Conservation (phyloP, 2,888 invertebrate genomes). For the Leptopilina syphax region DNA sequence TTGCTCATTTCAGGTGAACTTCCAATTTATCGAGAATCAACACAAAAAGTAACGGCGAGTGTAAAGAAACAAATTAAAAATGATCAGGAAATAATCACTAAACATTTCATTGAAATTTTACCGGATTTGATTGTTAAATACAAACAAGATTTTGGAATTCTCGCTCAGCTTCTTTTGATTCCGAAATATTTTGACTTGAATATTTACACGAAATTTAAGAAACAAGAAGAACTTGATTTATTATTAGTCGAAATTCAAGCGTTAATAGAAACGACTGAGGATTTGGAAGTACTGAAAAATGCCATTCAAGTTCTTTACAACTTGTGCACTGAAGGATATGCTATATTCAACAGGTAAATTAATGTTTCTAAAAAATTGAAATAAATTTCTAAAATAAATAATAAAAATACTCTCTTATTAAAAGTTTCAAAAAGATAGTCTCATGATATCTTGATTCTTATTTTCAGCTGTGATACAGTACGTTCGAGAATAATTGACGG, state of each 20-base stretch:
- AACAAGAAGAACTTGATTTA: conserved; percentile 92
- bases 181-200: conserved; percentile 98
- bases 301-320: conserved; percentile 94
- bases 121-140: conserved; percentile 95
- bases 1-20: conserved; percentile 83
- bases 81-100: conserved; percentile 94
- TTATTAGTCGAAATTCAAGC: conserved; percentile 91
- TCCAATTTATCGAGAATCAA: conserved; percentile 95
- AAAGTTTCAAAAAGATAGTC: no score
- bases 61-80: conserved; percentile 89
- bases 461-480: conserved; percentile 87
- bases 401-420: no score
- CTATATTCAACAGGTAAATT: conserved; percentile 84
- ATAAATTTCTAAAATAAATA: no score
- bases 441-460: not conserved
- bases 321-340: conserved; percentile 91
- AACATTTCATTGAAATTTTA: conserved; percentile 95
- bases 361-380: not conserved
- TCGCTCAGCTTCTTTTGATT: conserved; percentile 93
- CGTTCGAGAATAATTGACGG: conserved; percentile 94
- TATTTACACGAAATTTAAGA: conserved; percentile 96
- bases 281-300: conserved; percentile 92
- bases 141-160: conserved; percentile 96
- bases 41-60: conserved; percentile 84
- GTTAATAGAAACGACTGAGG: conserved; percentile 91